A percentile compares a stretch with the other conserved stretches of the same genome.
These are phyloP conservation scores for Apis mellifera DNA, from an alignment of 1,140 invertebrate species.

Conservation along the genomic window DNA sequence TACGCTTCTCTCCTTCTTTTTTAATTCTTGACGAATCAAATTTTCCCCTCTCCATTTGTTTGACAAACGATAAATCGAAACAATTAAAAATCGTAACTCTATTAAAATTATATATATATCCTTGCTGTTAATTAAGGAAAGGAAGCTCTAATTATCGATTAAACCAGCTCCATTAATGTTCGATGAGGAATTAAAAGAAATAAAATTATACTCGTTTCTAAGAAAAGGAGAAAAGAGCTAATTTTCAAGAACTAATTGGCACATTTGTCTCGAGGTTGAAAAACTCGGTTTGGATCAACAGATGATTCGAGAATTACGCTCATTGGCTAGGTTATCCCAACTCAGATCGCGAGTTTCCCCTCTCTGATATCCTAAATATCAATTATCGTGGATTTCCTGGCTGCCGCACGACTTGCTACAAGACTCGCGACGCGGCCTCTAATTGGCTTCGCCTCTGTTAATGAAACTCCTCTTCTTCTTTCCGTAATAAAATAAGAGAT, in stretches of 20 bases:
- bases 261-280: not conserved
- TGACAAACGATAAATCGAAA: too few species aligned
- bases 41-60: not conserved
- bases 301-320: slow-evolving; percentile 45
- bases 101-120: too few species aligned
- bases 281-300: not conserved
- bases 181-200: too few species aligned
- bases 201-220: not conserved
- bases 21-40: not conserved
- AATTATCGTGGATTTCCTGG: slow-evolving; percentile 47
- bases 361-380: slow-evolving; percentile 62
- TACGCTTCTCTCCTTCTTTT: not conserved
- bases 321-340: slow-evolving; percentile 45
- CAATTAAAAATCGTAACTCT: too few species aligned
- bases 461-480: slow-evolving; percentile 29
- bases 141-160: too few species aligned
- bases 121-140: too few species aligned
- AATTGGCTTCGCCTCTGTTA: slow-evolving; percentile 52
- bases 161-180: too few species aligned
- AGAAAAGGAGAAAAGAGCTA: not conserved
- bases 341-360: slow-evolving; percentile 47
- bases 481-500: too few species aligned
- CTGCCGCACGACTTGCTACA: slow-evolving; percentile 45
- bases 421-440: slow-evolving; percentile 26
- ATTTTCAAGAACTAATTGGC: not conserved